Percentiles rank a stretch among this genome's conserved stretches.
Conservation (phyloP, 2,888 invertebrate species). For the Hydroisotoma schaefferi region DNA sequence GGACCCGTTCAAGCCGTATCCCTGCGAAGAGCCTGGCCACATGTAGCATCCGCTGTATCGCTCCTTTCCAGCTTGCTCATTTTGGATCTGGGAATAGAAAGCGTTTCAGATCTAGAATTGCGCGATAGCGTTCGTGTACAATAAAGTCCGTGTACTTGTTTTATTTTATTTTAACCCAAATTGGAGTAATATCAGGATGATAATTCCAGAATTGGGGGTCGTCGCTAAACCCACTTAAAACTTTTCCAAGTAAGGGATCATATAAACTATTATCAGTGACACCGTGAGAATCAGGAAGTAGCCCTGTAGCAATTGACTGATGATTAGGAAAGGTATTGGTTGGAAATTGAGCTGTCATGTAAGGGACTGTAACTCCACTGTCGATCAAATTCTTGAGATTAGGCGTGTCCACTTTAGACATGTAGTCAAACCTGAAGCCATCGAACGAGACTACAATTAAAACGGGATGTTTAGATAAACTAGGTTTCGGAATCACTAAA, state of each 20-base stretch:
- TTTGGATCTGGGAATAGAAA: conserved; percentile 51
- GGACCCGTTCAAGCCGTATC: background rate
- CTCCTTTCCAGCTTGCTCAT: conserved; percentile 57
- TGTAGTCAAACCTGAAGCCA: conserved; percentile 67
- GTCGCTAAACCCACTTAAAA: conserved; percentile 34
- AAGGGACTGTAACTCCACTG: conserved; percentile 59
- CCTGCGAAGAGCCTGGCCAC: background rate
- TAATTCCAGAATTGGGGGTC: conserved; percentile 36
- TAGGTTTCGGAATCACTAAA: no score
- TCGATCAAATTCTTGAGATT: conserved; percentile 58
- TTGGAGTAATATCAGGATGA: conserved; percentile 25
- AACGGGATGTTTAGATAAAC: conserved; percentile 28
- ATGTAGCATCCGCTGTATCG: conserved; percentile 58
- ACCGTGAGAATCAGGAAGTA: conserved; percentile 67
- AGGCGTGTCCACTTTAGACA: conserved; percentile 59
- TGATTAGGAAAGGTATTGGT: conserved; percentile 74
- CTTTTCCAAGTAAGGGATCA: conserved; percentile 53
- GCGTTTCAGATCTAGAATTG: no score
- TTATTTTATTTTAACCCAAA: conserved; percentile 35
- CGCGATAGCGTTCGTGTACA: background rate
- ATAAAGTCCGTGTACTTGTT: background rate
- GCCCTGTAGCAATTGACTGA: conserved; percentile 66
- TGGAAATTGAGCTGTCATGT: conserved; percentile 62
- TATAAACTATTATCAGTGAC: conserved; percentile 63
- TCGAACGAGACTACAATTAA: conserved; percentile 64